These are phyloP conservation scores for Acleris laterana DNA, from an alignment of 2,888 invertebrate species.

Conservation along the genomic window DNA sequence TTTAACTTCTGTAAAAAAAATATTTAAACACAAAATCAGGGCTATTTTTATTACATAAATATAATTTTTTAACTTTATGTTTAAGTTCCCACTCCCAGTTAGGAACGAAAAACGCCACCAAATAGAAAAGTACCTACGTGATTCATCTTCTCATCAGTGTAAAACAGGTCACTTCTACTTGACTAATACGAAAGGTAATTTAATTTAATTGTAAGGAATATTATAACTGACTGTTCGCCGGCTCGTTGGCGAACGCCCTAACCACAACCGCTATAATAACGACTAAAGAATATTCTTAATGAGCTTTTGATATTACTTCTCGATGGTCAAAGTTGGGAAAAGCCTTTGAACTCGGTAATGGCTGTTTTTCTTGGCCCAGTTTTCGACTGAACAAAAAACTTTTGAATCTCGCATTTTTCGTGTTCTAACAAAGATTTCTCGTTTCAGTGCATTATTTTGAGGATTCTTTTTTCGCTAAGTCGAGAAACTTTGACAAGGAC, in stretches of 20 bases:
- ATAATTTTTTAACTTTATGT: too few species aligned
- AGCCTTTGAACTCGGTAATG: constrained; percentile 53
- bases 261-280: constrained; percentile 34
- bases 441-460: constrained; percentile 25
- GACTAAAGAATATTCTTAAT: constrained; percentile 55
- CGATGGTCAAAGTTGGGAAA: constrained; percentile 56
- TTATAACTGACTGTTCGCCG: not conserved
- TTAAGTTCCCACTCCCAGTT: too few species aligned
- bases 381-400: not conserved
- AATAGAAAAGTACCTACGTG: too few species aligned
- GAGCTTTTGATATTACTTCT: constrained; percentile 48
- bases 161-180: too few species aligned
- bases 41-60: too few species aligned
- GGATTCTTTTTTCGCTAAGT: constrained; percentile 10
- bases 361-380: constrained; percentile 50
- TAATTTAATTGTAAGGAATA: too few species aligned
- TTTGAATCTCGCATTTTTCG: constrained; percentile 19
- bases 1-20: too few species aligned
- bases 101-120: too few species aligned
- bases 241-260: constrained; percentile 22
- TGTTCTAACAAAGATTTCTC: constrained; percentile 13
- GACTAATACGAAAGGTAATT: too few species aligned
- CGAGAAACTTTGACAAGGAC: constrained; percentile 9
- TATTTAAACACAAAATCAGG: too few species aligned
- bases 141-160: too few species aligned